Base-by-base conservation (phyloP, 1,140 invertebrate genomes). In the Drosophila bocqueti region DNA sequence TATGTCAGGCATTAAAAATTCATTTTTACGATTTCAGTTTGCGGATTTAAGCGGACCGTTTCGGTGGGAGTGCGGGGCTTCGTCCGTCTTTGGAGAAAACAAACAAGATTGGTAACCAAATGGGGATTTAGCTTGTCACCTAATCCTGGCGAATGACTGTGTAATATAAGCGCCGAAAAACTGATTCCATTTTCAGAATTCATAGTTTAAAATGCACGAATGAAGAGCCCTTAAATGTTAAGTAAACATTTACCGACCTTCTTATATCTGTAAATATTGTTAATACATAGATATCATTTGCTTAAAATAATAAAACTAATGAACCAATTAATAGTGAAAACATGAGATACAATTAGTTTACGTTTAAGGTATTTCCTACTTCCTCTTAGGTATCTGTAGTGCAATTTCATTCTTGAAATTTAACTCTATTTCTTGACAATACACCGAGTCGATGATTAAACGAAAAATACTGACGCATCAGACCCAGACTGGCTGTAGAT, bases 1-100 rank as follows among this genome's bases (percentile, higher is more conserved):
- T 34, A 57, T 68, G 58, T 50, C 54, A 31, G 57, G 59, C 81
- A 84, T 84, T 74, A 80, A 74, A 68, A 81, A 81, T 84, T 74
- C 58, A 78, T 74, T 84, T 81, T 81, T 71, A 84, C 47, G 64
- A 74, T 76, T 80, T 49, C 69, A 52, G 63, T 62, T 73, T 60
- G 62, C 73, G 61, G 67, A 84, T 80, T 68, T 68, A 75, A 76
- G 36, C 61, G 36, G 43, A 67, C 29, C 47, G 42, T 11, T 54
- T 42, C 31, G 43, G 21, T 42, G 38, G 36, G 11, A 31, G 24
- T 4, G 36, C 36, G 4, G 36, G 11, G 34, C 16, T 43, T 21
- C 11, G 34, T 47, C n/a, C 15, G 42, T 47, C 21, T 18, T 63
- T 16, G 13, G 11, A 38, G 40, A 31, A 55, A 38, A 50, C 13